Evolutionary conservation across 1,140 invertebrate genomes (phyloP).

Genomic region (Solenopsis invicta): DNA sequence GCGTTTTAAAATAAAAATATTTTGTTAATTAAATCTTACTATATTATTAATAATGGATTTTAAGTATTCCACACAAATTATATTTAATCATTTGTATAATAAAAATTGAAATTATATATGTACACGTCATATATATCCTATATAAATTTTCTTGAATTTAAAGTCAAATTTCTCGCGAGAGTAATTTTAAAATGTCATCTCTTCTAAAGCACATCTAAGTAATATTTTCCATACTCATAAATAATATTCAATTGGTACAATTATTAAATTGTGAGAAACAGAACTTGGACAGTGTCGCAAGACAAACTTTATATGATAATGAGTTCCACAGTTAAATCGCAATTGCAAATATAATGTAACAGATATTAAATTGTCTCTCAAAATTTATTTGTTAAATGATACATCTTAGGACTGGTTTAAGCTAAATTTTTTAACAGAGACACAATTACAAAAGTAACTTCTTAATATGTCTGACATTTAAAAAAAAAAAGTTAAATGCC

Average conservation of each 20-base stretch:
- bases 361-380: background rate
- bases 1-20: background rate
- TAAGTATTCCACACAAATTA: background rate
- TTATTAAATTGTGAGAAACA: background rate
- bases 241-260: background rate
- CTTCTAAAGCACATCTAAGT: background rate
- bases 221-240: background rate
- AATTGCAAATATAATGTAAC: background rate
- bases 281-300: background rate
- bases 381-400: background rate
- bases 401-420: background rate
- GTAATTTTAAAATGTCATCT: background rate
- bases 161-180: background rate
- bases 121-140: background rate
- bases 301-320: background rate
- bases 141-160: background rate
- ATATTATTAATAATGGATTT: slow-evolving; percentile 1
- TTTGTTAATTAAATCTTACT: background rate
- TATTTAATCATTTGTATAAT: background rate
- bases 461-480: background rate
- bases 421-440: background rate
- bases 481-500: background rate
- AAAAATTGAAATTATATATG: background rate
- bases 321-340: background rate
- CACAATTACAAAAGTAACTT: background rate